A percentile compares a stretch with the other conserved stretches of the same genome.
phyloP scores from a whole-genome alignment of 2,888 invertebrate species.

The Cylindroiulus punctatus region DNA sequence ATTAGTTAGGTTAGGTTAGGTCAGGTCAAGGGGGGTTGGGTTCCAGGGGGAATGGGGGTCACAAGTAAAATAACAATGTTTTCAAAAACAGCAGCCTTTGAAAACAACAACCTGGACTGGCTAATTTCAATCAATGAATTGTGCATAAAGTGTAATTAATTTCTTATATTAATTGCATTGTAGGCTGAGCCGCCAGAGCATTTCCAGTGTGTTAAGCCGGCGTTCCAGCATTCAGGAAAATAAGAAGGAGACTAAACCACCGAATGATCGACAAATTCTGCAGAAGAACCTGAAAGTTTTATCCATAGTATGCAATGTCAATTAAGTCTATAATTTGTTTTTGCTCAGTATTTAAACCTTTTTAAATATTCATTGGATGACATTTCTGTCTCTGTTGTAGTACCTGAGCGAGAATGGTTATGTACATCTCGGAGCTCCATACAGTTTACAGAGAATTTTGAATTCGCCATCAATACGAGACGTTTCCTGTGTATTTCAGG shows the following conservation, averaged over 20 bases:
- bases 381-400: background rate
- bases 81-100: too few relatives aligned
- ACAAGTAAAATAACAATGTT: too few relatives aligned
- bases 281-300: slow-evolving; percentile 14
- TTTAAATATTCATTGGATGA: slow-evolving; percentile 1
- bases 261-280: background rate
- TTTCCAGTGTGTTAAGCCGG: background rate
- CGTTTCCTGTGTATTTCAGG: background rate
- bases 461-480: slow-evolving; percentile 11
- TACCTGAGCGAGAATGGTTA: background rate
- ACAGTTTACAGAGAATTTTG: background rate
- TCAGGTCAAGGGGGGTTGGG: too few relatives aligned
- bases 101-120: too few relatives aligned
- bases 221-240: slow-evolving; percentile 35
- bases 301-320: background rate
- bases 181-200: background rate
- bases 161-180: background rate
- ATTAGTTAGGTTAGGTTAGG: too few relatives aligned
- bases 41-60: too few relatives aligned
- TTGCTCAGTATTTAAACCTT: background rate
- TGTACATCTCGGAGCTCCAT: background rate
- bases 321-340: background rate
- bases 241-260: slow-evolving; percentile 35
- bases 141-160: too few relatives aligned
- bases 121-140: too few relatives aligned